A percentile compares a stretch with the other conserved stretches of the same genome.
Evolutionary conservation across 2,888 invertebrate species (phyloP).

Genomic region (Metallyticus violacea): DNA sequence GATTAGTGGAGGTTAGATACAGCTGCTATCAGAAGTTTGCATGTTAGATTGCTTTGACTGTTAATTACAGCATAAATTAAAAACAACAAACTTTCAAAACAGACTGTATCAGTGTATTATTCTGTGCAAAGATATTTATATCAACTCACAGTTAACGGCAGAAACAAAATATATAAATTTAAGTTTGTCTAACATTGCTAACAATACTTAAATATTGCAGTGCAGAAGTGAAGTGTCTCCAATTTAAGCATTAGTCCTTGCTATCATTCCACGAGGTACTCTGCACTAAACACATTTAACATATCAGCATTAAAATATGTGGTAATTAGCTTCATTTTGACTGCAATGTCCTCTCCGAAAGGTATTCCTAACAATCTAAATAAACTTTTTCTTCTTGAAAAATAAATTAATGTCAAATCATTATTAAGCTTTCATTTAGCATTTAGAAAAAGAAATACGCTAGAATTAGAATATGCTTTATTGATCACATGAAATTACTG

Average conservation of each 20-base stretch:
- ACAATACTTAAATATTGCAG: conserved; percentile 24
- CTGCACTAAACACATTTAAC: not conserved
- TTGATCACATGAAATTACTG: too few relatives aligned
- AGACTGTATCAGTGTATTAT: conserved; percentile 21
- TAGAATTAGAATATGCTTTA: too few relatives aligned
- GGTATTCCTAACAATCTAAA: too few relatives aligned
- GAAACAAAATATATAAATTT: conserved; percentile 16
- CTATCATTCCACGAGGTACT: not conserved
- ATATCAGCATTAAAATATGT: too few relatives aligned
- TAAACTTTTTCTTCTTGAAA: too few relatives aligned
- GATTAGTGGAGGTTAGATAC: not conserved
- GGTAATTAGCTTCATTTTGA: too few relatives aligned
- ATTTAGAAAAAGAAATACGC: too few relatives aligned
- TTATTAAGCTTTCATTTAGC: too few relatives aligned
- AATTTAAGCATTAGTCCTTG: conserved; percentile 23
- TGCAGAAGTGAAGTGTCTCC: conserved; percentile 28
- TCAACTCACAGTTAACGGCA: conserved; percentile 16
- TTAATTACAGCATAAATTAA: not conserved
- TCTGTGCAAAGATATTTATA: conserved; percentile 11
- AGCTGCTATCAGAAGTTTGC: not conserved
- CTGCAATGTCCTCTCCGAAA: too few relatives aligned
- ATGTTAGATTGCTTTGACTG: not conserved
- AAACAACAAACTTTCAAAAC: conserved; percentile 4
- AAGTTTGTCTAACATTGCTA: conserved; percentile 21
- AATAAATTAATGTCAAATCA: too few relatives aligned